phyloP scores from a whole-genome alignment of 2,113 vertebrate species.

The Actenoides lindsayi region DNA sequence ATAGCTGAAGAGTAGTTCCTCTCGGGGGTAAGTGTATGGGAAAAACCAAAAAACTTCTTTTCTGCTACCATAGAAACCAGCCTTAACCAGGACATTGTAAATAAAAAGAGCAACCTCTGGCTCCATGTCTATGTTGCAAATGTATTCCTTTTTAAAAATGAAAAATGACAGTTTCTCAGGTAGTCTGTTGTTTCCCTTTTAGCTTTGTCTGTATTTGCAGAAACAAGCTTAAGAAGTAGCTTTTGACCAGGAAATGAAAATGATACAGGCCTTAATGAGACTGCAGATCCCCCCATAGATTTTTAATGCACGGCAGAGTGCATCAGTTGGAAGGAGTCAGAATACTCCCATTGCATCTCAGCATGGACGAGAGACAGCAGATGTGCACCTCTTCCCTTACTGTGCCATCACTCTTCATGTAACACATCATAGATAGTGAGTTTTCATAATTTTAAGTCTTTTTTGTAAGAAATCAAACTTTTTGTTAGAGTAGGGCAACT shows the following conservation, averaged over 20 bases:
- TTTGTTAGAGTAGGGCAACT: background rate
- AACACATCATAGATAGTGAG: background rate
- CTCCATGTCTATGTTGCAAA: constrained; percentile 42
- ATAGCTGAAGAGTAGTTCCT: constrained; percentile 24
- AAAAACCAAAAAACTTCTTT: background rate
- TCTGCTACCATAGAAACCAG: constrained; percentile 67
- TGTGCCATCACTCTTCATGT: background rate
- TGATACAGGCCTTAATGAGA: background rate
- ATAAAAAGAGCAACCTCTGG: constrained; percentile 29
- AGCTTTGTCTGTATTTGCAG: background rate
- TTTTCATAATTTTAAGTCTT: background rate
- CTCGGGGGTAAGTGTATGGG: background rate
- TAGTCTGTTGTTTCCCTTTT: background rate
- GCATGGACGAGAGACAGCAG: background rate
- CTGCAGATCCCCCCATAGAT: background rate
- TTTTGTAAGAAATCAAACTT: background rate
- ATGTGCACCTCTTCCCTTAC: background rate
- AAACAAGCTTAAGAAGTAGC: background rate
- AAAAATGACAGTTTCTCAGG: constrained; percentile 17
- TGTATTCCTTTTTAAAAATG: constrained; percentile 38
- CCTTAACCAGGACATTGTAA: constrained; percentile 36
- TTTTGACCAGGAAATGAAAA: constrained; percentile 37
- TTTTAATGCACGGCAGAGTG: background rate
- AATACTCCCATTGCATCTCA: background rate
- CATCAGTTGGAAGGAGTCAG: background rate